These are phyloP conservation scores for Cerceris ruficornis DNA, from an alignment of 2,888 invertebrate species.

Conservation along the genomic window DNA sequence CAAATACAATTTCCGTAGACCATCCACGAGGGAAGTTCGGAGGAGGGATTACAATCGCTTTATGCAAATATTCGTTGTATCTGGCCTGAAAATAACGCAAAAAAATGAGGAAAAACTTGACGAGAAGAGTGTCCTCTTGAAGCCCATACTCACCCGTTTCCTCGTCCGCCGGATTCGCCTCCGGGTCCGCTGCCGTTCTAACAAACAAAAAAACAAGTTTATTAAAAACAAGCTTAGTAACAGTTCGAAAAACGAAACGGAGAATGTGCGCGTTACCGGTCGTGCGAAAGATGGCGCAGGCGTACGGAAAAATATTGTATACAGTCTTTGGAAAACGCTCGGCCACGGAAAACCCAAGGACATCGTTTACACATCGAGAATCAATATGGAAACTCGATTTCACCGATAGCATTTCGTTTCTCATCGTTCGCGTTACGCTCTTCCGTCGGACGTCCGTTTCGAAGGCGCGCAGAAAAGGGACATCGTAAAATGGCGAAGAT, in stretches of 20 bases:
- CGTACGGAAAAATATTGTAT: conserved; percentile 70
- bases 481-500: background rate
- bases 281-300: conserved; percentile 73
- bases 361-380: background rate
- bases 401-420: background rate
- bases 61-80: too few relatives aligned
- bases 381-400: background rate
- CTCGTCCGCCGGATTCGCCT: conserved; percentile 89
- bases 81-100: too few relatives aligned
- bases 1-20: too few relatives aligned
- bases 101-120: too few relatives aligned
- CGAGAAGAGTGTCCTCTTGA: background rate
- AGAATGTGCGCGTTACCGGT: conserved; percentile 69
- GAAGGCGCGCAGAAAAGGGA: background rate
- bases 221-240: conserved; percentile 79
- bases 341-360: conserved; percentile 49
- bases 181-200: conserved; percentile 93
- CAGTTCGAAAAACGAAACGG: conserved; percentile 76
- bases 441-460: background rate
- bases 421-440: background rate
- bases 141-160: conserved; percentile 89
- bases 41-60: too few relatives aligned
- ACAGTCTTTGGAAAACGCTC: conserved; percentile 67
- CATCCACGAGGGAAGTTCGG: too few relatives aligned
- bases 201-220: conserved; percentile 86